These are phyloP conservation scores for Rafetus swinhoei DNA, from an alignment of 2,113 vertebrate genomes.

Conservation along the genomic window DNA sequence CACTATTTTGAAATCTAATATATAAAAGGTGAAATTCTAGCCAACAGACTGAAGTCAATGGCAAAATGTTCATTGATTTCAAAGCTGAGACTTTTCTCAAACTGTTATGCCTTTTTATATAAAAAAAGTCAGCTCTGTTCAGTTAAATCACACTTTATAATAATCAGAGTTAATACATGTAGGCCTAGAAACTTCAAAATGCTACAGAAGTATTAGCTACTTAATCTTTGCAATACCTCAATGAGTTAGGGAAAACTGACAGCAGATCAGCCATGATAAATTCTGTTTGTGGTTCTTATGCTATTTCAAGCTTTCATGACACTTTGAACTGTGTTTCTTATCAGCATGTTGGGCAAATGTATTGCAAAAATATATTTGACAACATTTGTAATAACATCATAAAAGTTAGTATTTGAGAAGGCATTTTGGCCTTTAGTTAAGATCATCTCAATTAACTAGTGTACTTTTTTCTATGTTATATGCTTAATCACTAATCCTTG, in stretches of 20 bases:
- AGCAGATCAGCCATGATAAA: background rate
- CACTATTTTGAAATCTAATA: background rate
- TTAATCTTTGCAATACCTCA: background rate
- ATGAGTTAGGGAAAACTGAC: background rate
- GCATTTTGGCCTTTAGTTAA: background rate
- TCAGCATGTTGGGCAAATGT: fast-evolving
- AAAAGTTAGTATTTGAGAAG: background rate
- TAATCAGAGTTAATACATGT: background rate
- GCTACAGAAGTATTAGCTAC: background rate
- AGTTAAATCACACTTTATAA: background rate
- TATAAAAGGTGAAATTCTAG: constrained; percentile 20
- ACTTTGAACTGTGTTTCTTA: background rate
- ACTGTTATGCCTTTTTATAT: background rate
- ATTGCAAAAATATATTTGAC: background rate
- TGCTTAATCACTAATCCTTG: background rate
- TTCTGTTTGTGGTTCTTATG: background rate
- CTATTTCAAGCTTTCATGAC: background rate
- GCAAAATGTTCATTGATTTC: background rate
- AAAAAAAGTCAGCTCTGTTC: background rate
- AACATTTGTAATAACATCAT: background rate
- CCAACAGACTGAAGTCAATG: background rate
- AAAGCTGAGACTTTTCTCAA: background rate
- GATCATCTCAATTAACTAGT: background rate
- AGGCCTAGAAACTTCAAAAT: background rate
- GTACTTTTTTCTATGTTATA: background rate